Base-by-base conservation (phyloP, 2,888 invertebrate species). In the Agrypnus murinus region DNA sequence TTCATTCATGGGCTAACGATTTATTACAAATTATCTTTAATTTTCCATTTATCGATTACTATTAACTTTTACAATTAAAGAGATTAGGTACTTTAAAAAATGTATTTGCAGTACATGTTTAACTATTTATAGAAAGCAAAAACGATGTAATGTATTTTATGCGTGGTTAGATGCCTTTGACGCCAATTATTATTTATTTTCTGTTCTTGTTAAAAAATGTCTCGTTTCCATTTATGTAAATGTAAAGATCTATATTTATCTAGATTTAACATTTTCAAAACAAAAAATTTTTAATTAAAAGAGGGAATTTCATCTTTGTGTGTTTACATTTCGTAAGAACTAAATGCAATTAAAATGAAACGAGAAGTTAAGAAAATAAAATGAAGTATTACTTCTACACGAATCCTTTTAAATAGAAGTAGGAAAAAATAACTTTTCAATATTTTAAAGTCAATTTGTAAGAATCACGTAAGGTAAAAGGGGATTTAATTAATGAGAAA, bases 281-380 rank as follows among this genome's bases (percentile, higher is more conserved):
- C n/a, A 34, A 12, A 59, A 38, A 17, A 38, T 48, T 62, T 63
- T 63, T 63, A 63, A 63, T 63, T 63, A 63, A 63, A 63, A 60
- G 31, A 36, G 10, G 10, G 43, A 59, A 59, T 59, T 10, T 43
- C 48, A 63, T 63, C 62, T 19, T 50, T 50, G 32, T 50, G 31
- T 63, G 34, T 63, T 63, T 46, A 63, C 38, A 36, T 14, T 57
- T 38, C 14, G 7, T 46, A 63, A 63, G 50, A 48, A 34, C 34
- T 19, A 36, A 63, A 63, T 36, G 62, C 62, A 63, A 63, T 63
- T 63, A 63, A 50, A 63, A 19, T 63, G 62, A 63, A 48, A 48
- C 48, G 45, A 46, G 48, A 63, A 32, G 48, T 36, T 57, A 62
- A 36, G n/a, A 46, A 46, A 63, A 63, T 36, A 50, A 25, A 25